phyloP scores from a whole-genome alignment of 2,888 invertebrate species.

The Mesorhabditis sp. region DNA sequence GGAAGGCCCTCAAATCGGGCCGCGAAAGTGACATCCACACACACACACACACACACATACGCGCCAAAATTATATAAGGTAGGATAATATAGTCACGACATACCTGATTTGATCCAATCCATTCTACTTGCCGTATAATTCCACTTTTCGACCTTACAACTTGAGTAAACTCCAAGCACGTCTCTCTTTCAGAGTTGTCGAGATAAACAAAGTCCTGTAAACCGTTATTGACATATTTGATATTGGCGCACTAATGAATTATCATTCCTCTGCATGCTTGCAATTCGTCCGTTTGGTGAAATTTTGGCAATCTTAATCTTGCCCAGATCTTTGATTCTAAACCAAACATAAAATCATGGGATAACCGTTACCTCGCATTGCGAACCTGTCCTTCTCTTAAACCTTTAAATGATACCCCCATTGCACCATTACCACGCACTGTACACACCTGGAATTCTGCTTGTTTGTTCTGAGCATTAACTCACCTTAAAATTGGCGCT shows the following conservation, averaged over 20 bases:
- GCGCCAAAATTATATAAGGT: too few species aligned
- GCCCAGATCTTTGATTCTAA: not conserved
- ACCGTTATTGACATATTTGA: not conserved
- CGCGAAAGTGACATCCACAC: too few species aligned
- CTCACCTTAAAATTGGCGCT: slow-evolving; percentile 1
- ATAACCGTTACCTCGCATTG: too few species aligned
- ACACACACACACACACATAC: too few species aligned
- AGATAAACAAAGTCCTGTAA: not conserved
- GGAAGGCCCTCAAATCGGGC: too few species aligned
- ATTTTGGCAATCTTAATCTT: slow-evolving; percentile 1
- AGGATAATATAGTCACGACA: not conserved
- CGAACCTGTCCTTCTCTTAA: not conserved
- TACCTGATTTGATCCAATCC: slow-evolving; percentile 4
- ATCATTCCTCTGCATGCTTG: not conserved
- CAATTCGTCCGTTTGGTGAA: slow-evolving; percentile 2
- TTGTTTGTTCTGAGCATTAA: not conserved
- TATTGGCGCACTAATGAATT: not conserved
- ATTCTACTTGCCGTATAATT: not conserved
- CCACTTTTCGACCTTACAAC: not conserved
- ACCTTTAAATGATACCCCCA: not conserved
- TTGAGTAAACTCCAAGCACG: not conserved
- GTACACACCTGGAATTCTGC: not conserved
- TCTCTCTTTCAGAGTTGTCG: not conserved
- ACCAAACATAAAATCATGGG: not conserved
- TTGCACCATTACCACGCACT: not conserved